Conservation (phyloP, 2,888 invertebrate species). For the Chelonus formosanus region DNA sequence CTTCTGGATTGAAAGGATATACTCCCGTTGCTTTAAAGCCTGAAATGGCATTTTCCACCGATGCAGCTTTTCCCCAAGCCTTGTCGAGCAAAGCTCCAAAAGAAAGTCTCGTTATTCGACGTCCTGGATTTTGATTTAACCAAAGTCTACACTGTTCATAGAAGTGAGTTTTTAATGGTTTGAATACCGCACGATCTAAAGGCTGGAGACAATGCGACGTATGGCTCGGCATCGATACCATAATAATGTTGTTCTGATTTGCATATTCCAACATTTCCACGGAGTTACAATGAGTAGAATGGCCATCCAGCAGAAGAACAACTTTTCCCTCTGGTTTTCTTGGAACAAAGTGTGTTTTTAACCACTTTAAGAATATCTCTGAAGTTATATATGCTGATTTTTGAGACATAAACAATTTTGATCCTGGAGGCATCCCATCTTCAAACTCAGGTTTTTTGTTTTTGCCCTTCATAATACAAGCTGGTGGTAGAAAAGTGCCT, state of each 20-base stretch:
- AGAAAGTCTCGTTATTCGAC: conserved; percentile 38
- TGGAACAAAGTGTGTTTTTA: conserved; percentile 50
- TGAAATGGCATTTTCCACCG: conserved; percentile 33
- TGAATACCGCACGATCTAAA: conserved; percentile 36
- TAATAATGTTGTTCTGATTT: conserved; percentile 46
- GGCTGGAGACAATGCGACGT: conserved; percentile 51
- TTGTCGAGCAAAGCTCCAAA: conserved; percentile 39
- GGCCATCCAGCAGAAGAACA: conserved; percentile 51
- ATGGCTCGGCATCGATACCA: conserved; percentile 50
- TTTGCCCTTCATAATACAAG: conserved; percentile 49
- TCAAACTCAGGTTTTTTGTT: conserved; percentile 46
- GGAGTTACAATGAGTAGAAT: conserved; percentile 45
- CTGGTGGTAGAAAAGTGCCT: conserved; percentile 50
- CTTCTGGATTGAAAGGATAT: too few species aligned
- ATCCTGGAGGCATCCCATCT: conserved; percentile 44
- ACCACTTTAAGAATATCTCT: conserved; percentile 47
- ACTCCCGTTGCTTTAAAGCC: conserved; percentile 29
- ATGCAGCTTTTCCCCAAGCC: conserved; percentile 36
- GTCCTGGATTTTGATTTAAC: conserved; percentile 37
- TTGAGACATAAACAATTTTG: conserved; percentile 45
- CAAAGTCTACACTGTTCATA: conserved; percentile 37
- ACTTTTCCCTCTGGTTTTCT: conserved; percentile 48
- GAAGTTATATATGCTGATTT: conserved; percentile 49
- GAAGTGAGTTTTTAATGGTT: conserved; percentile 44
- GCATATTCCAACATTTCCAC: conserved; percentile 41